phyloP scores from a whole-genome alignment of 2,113 vertebrate species.

The Leucosticte australis region DNA sequence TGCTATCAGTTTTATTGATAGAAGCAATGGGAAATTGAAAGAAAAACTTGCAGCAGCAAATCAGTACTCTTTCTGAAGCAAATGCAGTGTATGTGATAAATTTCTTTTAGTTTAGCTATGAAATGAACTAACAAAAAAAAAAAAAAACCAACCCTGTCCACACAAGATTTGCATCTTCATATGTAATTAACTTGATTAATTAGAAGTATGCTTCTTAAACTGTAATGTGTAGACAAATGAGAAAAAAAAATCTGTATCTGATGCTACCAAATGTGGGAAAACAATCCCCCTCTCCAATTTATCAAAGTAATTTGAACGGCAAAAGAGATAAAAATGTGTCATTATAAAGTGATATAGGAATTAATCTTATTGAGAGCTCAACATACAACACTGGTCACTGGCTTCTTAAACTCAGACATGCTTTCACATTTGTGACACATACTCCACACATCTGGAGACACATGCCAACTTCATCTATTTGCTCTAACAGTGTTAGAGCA shows the following conservation, averaged over 20 bases:
- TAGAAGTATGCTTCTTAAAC: conserved; percentile 25
- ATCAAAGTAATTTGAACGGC: conserved; percentile 44
- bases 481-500: not conserved
- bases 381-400: not conserved
- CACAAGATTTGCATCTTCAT: conserved; percentile 3
- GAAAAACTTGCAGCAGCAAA: not conserved
- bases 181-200: conserved; percentile 44
- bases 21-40: conserved; percentile 6
- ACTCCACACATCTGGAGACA: not conserved
- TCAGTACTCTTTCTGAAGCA: not conserved
- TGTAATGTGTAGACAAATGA: not conserved
- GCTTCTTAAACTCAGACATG: conserved; percentile 12
- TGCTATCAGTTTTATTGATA: conserved; percentile 17
- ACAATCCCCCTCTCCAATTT: not conserved
- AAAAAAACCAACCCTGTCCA: not conserved
- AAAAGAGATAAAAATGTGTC: conserved; percentile 42
- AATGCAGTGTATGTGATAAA: not conserved
- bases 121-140: conserved; percentile 18
- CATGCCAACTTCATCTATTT: not conserved
- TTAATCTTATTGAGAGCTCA: conserved; percentile 35
- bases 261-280: not conserved
- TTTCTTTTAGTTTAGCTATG: conserved; percentile 4
- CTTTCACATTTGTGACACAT: not conserved
- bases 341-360: conserved; percentile 28
- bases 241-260: not conserved